A percentile compares a stretch with the other conserved stretches of the same genome.
These are phyloP conservation scores for Cyphomyrus plagiostoma DNA, from an alignment of 2,113 vertebrate genomes.

Conservation along the genomic window DNA sequence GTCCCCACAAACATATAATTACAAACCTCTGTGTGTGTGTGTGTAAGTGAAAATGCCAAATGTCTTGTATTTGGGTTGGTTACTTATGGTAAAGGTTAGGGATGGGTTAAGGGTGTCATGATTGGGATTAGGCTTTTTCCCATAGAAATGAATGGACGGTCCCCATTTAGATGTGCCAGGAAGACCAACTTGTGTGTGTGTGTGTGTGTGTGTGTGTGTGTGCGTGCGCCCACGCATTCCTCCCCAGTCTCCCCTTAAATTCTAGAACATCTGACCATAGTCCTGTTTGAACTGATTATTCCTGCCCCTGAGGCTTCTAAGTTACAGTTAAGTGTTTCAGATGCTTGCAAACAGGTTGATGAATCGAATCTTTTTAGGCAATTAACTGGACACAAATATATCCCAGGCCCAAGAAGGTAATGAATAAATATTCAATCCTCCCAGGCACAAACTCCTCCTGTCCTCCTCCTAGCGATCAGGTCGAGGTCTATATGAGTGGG, in stretches of 20 bases:
- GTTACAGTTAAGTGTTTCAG: slow-evolving; percentile 4
- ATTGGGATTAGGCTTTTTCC: too few relatives aligned
- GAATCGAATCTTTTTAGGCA: not conserved
- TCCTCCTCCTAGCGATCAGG: not conserved
- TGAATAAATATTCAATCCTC: not conserved
- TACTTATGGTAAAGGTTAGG: too few relatives aligned
- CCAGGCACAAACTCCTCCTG: not conserved
- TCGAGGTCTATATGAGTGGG: not conserved
- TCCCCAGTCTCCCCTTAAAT: not conserved
- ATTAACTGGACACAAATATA: slow-evolving; percentile 4
- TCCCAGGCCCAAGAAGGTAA: not conserved
- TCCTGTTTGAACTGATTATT: not conserved
- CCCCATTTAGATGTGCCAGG: too few relatives aligned
- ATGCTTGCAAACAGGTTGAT: not conserved
- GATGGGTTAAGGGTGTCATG: too few relatives aligned
- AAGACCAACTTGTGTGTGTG: too few relatives aligned
- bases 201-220: not conserved
- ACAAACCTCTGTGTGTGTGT: not conserved
- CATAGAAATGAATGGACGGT: too few relatives aligned
- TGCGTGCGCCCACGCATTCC: not conserved
- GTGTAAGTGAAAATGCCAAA: too few relatives aligned
- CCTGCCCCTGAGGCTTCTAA: not conserved
- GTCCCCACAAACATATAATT: too few relatives aligned
- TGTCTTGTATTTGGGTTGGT: too few relatives aligned
- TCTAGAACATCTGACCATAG: not conserved